These are phyloP conservation scores for Cirrhinus molitorella DNA, from an alignment of 2,797 vertebrate genomes.

Conservation along the genomic window DNA sequence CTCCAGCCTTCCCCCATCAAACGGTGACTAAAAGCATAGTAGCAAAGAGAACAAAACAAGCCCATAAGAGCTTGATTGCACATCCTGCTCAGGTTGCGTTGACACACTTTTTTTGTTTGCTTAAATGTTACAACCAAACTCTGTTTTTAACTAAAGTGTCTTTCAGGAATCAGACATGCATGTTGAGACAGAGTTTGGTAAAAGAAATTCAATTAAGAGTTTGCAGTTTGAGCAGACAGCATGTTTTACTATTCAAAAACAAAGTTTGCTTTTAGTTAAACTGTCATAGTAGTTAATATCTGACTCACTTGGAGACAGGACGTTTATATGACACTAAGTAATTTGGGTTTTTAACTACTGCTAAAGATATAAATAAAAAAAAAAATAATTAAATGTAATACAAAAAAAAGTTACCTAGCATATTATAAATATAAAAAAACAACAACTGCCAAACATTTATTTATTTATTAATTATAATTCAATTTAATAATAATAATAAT, in stretches of 20 bases:
- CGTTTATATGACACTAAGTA: background rate
- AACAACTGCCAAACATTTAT: background rate
- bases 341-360: background rate
- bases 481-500: too few relatives aligned
- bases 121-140: too few relatives aligned
- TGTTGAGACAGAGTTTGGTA: background rate
- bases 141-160: background rate
- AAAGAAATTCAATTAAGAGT: background rate
- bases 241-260: background rate
- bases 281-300: background rate
- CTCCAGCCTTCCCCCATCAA: background rate
- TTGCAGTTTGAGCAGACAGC: background rate
- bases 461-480: background rate
- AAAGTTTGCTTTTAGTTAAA: background rate
- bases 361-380: background rate
- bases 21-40: constrained; percentile 12
- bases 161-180: background rate
- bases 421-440: too few relatives aligned
- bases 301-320: background rate
- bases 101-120: too few relatives aligned
- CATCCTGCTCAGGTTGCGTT: background rate
- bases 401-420: too few relatives aligned
- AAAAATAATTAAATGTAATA: background rate
- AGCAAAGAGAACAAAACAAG: background rate
- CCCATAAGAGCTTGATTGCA: background rate